These are phyloP conservation scores for Tridacna crocea DNA, from an alignment of 2,888 invertebrate species.

Conservation along the genomic window DNA sequence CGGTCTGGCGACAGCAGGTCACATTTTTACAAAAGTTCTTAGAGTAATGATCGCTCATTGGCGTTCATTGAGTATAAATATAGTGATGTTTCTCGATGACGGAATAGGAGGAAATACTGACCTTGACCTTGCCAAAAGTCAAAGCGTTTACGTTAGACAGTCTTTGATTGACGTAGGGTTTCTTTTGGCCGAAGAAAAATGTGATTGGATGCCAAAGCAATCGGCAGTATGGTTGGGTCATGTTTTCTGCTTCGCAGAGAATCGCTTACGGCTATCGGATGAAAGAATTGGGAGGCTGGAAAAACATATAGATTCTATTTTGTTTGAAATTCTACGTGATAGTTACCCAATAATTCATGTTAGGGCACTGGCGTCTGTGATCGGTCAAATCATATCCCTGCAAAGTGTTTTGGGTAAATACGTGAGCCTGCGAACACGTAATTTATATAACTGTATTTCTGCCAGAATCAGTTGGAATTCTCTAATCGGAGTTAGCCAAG, in stretches of 20 bases:
- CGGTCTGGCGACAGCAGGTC: background rate
- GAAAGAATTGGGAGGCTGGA: slow-evolving; percentile 2
- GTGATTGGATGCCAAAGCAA: background rate
- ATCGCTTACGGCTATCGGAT: background rate
- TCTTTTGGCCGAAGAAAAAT: slow-evolving; percentile 1
- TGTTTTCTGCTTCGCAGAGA: background rate
- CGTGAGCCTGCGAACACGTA: background rate
- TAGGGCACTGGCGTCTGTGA: background rate
- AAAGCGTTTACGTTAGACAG: background rate
- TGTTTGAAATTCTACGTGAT: background rate
- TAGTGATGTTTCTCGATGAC: background rate
- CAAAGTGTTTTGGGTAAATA: background rate
- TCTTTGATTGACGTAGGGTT: background rate
- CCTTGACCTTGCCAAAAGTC: background rate
- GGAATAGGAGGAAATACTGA: background rate
- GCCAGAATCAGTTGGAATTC: background rate
- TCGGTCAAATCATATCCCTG: slow-evolving; percentile 5
- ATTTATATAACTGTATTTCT: background rate
- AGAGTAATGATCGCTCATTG: background rate
- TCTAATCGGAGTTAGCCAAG: background rate
- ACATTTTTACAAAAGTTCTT: too few relatives aligned
- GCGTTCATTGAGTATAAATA: background rate
- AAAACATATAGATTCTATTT: background rate
- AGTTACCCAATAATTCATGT: background rate
- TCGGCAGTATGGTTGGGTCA: background rate